Evolutionary conservation across 2,113 vertebrate species (phyloP).

Genomic region (Genyomyrus donnyi): DNA sequence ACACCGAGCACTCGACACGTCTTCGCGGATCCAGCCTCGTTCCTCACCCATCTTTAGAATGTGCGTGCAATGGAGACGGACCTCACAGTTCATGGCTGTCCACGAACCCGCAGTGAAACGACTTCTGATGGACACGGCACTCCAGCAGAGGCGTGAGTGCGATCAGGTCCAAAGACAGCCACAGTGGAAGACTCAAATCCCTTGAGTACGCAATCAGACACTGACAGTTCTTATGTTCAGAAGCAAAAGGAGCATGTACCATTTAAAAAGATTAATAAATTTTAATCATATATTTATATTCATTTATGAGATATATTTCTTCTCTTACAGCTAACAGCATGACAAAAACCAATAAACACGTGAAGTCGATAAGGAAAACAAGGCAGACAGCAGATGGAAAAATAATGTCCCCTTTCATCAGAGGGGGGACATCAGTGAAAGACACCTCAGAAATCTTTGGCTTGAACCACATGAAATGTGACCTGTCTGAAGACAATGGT

Average conservation of each 20-base stretch:
- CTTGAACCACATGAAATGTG: constrained; percentile 53
- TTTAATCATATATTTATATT: constrained; percentile 32
- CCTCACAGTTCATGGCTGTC: neutral
- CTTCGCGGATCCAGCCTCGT: neutral
- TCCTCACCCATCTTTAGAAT: neutral
- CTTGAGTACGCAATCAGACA: constrained; percentile 29
- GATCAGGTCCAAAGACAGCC: neutral
- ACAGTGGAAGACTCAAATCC: constrained; percentile 15
- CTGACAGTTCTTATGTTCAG: constrained; percentile 17
- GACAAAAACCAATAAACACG: constrained; percentile 47
- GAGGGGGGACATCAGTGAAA: constrained; percentile 33
- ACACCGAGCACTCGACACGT: neutral
- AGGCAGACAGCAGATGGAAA: constrained; percentile 49
- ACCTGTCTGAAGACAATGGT: constrained; percentile 26
- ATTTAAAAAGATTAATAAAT: constrained; percentile 35
- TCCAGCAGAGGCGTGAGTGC: neutral
- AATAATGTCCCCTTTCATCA: constrained; percentile 33
- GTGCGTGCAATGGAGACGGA: neutral
- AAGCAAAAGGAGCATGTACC: constrained; percentile 23
- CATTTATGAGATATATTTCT: constrained; percentile 38
- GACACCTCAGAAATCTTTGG: constrained; percentile 57
- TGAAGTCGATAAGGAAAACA: neutral
- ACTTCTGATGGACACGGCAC: neutral
- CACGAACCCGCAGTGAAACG: neutral
- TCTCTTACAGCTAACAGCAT: constrained; percentile 40